Base-by-base conservation (phyloP, 2,888 invertebrate species). In the Pyrochroa serraticornis region DNA sequence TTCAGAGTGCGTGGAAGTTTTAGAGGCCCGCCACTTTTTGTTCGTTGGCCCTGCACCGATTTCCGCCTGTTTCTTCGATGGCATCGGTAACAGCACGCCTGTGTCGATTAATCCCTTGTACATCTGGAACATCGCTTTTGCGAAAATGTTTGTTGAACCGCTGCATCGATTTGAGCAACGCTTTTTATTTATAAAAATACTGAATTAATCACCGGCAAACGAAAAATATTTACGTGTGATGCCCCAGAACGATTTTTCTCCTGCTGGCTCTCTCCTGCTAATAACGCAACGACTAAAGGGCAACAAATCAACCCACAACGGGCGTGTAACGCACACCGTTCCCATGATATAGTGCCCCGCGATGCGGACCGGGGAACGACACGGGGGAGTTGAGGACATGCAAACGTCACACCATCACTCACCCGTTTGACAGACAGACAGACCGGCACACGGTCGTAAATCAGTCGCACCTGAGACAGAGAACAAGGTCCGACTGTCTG, bases 391-490 rank as follows among this genome's bases (percentile, higher is more conserved):
- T 35, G 35, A 41, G 61, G 59, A 67, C 63, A 62, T 65, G 68
- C 62, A 65, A 64, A 69, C 70, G 71, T 73, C 73, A 73, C 66
- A 64, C 74, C 71, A 73, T 75, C 72, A 71, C 66, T 73, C 75
- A 73, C 72, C 56, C 58, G 64, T 60, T 51, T 48, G 45, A 50
- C 49, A 55, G 65, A 63, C 64, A 48, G 68, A 66, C 65, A 53
- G 65, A 69, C 69, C 56, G 39, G 49, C 33, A 22, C 22, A 34
- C 56, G 58, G 66, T 69, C 72, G 73, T 77, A 77, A 77, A 77
- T 77, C 77, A 77, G 76, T 75, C 75, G 73, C 76, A 76, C 77
- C 76, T 77, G 75, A 76, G 76, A 76, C 77, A 72, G 67, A 65
- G 66, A 70, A 73, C 75, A 74, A 75, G 74, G 71, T 67, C 72